Evolutionary conservation across 2,113 vertebrate genomes (phyloP), one percentile per base, ranked within the genome.

Genomic region (Syngnathoides biaculeatus): DNA sequence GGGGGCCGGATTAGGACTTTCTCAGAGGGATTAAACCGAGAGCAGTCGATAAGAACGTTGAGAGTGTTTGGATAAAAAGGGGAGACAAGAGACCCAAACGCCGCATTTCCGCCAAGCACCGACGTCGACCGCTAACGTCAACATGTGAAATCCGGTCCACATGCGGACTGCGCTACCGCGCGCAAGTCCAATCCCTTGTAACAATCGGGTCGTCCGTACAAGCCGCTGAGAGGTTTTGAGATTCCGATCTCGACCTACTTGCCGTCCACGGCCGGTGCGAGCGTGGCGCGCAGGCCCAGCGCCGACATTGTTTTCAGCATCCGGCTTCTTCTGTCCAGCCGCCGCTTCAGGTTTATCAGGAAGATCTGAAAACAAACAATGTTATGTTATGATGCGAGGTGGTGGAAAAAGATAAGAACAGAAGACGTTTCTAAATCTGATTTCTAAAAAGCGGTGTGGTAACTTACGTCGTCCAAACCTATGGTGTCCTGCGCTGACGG

Each of bases 301-400:
- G 94, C 91, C 0, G 92, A 88, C 53, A 98, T 86, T 0, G 94
- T 93, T 60, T 90, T 93, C 75, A 97, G 79, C 96, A 98, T 98
- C 79, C 95, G 88, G 74, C 92, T 92, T 72, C 95, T 87, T 56
- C 97, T 89, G 87, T 98, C 96, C 59, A 92, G 89, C 8, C 97
- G 92, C 2, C 96, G 93, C 75, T 96, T 97, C 75, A 98, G 91
- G 71, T 98, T 99, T 67, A 99, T 95, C 92, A 99, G 90, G 84
- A 94, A 97, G 79, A 98, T 91, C 96, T 98, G 81, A 59, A 58
- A 13, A 68, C 53, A 38, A 67, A 65, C 17, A 45, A 35, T 35
- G 5, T 58, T 48, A 12, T 20, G 10, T 14, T 8, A 42, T 62
- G 10, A 62, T 9, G 10, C 20, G 12, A 27, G 26, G 30, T 5